Base-by-base conservation (phyloP, 2,797 vertebrate species). In the Tachyglossus aculeatus region DNA sequence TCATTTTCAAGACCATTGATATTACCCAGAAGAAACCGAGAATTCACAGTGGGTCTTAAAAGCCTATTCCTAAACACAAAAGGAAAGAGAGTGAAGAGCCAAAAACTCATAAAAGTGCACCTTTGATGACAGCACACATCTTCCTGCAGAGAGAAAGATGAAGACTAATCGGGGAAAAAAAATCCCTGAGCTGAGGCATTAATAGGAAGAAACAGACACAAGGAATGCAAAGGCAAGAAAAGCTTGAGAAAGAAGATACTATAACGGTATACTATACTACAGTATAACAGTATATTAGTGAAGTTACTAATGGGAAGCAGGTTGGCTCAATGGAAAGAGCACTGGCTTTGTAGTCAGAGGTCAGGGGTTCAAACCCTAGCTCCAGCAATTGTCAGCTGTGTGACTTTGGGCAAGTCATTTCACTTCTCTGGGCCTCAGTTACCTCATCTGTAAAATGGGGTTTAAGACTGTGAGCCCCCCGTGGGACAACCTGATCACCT, bases 21-120 rank as follows among this genome's bases (percentile, higher is more conserved):
- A 51, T 73, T 57, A 50, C 33, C 24, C 9, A 67, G 54, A 29
- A 57, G 45, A 64, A 81, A 67, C 40, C 54, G 44, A 78, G 31
- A 48, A 57, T 29, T 71, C 50, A 11, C 29, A 39, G 53, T 43
- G 56, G 24, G 40, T 5, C 12, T 33, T 74, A 47, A 43, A 48
- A 24, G 14, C 5, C 5, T 36, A 9, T 33, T 70, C 65, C 27
- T 27, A 55, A 71, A 57, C 19, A 52, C 50, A 60, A 1, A 2
- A 7, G 7, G 48, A 45, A 71, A 18, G 31, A 9, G 37, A 67
- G 14, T 67, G 59, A 56, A 36, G 59, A 55, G 18, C 12, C 13
- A 71, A 44, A n/a, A 6, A 6, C 50, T 8, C 4, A 14, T 29
- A 59, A 57, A 52, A 54, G 16, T 34, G 24, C 3, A 63, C 29